phyloP scores from a whole-genome alignment of 2,797 vertebrate genomes.

The Gastrophryne carolinensis region DNA sequence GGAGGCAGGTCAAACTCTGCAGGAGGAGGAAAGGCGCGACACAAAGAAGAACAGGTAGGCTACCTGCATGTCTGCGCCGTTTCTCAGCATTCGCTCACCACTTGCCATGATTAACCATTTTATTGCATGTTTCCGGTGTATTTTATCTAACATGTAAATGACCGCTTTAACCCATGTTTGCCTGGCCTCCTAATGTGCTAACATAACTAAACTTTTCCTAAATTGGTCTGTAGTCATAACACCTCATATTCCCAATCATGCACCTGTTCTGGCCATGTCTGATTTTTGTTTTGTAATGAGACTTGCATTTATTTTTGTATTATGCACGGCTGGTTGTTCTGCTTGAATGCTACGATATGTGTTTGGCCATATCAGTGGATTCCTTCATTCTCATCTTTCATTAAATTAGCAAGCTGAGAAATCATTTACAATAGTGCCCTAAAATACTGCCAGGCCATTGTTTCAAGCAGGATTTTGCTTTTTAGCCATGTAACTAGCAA shows the following conservation, averaged over 20 bases:
- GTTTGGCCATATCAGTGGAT: background rate
- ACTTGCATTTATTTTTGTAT: background rate
- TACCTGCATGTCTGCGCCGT: constrained; percentile 70
- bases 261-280: background rate
- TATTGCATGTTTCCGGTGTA: constrained; percentile 66
- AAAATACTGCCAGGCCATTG: too few species aligned
- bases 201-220: constrained; percentile 49
- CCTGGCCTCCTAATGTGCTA: constrained; percentile 10
- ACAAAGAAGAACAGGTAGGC: constrained; percentile 98
- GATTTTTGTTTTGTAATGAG: constrained; percentile 1
- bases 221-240: constrained; percentile 30
- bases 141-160: constrained; percentile 46
- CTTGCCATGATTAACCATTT: constrained; percentile 55
- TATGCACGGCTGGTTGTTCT: background rate
- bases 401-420: too few species aligned
- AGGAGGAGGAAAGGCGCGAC: constrained; percentile 88
- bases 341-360: background rate
- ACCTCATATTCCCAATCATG: background rate
- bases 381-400: too few species aligned
- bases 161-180: constrained; percentile 8
- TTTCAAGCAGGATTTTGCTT: too few species aligned
- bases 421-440: too few species aligned
- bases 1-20: constrained; percentile 82
- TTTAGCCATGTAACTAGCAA: too few species aligned
- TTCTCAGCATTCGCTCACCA: constrained; percentile 52